Base-by-base conservation (phyloP, 2,888 invertebrate genomes). In the Stenodema calcarata region DNA sequence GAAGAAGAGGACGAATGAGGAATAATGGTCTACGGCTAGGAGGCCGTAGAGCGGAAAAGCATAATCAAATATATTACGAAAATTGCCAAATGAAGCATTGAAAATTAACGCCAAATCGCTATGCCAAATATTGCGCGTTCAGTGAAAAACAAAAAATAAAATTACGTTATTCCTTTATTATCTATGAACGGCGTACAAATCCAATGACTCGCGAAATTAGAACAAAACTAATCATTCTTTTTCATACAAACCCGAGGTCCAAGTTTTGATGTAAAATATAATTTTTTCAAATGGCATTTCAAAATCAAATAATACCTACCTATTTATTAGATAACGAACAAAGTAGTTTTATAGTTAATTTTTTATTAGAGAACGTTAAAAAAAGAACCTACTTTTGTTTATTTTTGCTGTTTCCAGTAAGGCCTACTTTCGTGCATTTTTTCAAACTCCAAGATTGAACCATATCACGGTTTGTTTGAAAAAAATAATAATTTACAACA, bases 1-100 rank as follows among this genome's bases (percentile, higher is more conserved):
- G 97, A 97, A 90, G 97, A 97, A 90, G 97, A 97, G 90, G 96
- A 96, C 88, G 95, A 95, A 91, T 94, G 86, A 88, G 86, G 86
- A 47, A 86, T 87, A 88, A 86, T 88, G 87, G 87, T 88, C 87
- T 88, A 86, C 86, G 88, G 88, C 81, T 88, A 76, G 87, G 47
- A 44, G n/a, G 81, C 27, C 50, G 81, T 73, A 86, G 41, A 62
- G 42, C 12, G 41, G 54, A 35, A 85, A n/a, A 14, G 41, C 41
- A 83, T 27, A 42, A 27, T 62, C 12, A 83, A 70, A 73, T 18
- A 16, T 69, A 23, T 3, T 3, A 42, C 23, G 0, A 30, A 41
- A 69, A 14, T 42, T 16, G 42, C 30, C n/a, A n/a, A 83, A 69
- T 44, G 69, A 83, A 44, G 69, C 44, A 28, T 75, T 75, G 16